Base-by-base conservation (phyloP, 1,140 invertebrate genomes). In the Drepana arcuata region DNA sequence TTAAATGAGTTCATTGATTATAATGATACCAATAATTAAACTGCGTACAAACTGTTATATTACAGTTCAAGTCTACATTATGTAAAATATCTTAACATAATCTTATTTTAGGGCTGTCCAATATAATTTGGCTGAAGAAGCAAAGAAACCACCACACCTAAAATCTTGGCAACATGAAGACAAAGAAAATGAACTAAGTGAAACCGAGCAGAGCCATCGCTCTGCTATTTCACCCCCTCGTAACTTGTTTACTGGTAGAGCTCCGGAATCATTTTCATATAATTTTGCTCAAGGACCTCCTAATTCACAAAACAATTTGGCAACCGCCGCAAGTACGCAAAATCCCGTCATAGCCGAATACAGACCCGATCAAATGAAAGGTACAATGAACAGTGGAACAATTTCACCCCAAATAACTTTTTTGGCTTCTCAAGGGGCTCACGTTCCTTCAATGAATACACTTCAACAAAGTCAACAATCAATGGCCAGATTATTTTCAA, bases 81-180 rank as follows among this genome's bases (percentile, higher is more conserved):
- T n/a, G n/a, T n/a, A n/a, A n/a, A n/a, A n/a, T n/a, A n/a, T n/a
- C n/a, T n/a, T n/a, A n/a, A n/a, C n/a, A n/a, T n/a, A n/a, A n/a
- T n/a, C n/a, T n/a, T 41, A 14, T 69, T 59, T 31, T 33, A 84
- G 82, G 36, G 63, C 82, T 4, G 50, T 84, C 32, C 78, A 84
- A 29, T 74, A 80, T 34, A 84, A 84, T 37, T 53, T 84, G 32
- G 80, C 80, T 2, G 79, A 81, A 55, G 82, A 84, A 66, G 66
- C 77, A 3, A 78, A 59, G 49, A 72, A 62, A 33, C 68, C 78
- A 34, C 50, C 72, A 27, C 54, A 78, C 40, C 29, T 61, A 11
- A 69, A 65, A 57, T 54, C 52, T 13, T 80, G 64, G 65, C 62
- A 71, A 48, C 55, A 49, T 12, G 57, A 69, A 28, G 55, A 64